A percentile compares a stretch with the other conserved stretches of the same genome.
Conservation (phyloP, 1,140 invertebrate genomes). For the Solen grandis region DNA sequence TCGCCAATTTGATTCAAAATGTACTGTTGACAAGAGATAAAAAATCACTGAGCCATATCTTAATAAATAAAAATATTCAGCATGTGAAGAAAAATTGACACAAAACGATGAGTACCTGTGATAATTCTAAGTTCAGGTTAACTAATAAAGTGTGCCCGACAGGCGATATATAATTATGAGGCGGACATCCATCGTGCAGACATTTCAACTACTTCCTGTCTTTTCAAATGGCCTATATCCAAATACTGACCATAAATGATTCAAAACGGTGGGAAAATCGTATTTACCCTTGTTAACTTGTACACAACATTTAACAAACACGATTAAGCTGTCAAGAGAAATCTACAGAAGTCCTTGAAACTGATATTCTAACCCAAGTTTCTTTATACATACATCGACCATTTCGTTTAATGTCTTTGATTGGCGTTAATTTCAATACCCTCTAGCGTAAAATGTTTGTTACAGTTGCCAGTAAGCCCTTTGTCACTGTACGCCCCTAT, state of each 20-base stretch:
- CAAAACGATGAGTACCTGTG: too few species aligned
- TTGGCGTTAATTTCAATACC: conserved; percentile 44
- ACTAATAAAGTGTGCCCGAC: too few species aligned
- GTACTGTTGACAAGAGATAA: too few species aligned
- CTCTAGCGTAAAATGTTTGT: conserved; percentile 36
- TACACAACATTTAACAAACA: conserved; percentile 53
- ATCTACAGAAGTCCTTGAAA: conserved; percentile 53
- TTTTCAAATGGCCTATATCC: conserved; percentile 25
- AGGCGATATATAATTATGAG: too few species aligned
- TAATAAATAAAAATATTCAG: too few species aligned
- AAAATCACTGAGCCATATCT: too few species aligned
- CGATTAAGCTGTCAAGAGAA: conserved; percentile 47
- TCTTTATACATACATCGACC: conserved; percentile 54
- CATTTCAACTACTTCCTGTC: conserved; percentile 54
- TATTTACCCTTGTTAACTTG: conserved; percentile 48
- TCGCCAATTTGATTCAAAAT: too few species aligned
- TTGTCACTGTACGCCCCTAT: conserved; percentile 47
- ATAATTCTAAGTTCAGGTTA: too few species aligned
- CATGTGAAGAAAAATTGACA: too few species aligned
- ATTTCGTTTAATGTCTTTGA: conserved; percentile 45
- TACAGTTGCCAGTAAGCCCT: conserved; percentile 27
- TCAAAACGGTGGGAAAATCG: conserved; percentile 51
- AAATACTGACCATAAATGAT: conserved; percentile 48
- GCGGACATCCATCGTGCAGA: too few species aligned
- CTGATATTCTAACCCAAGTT: conserved; percentile 33